Evolutionary conservation across 2,888 invertebrate genomes (phyloP).

Genomic region (Hybos culiciformis): DNA sequence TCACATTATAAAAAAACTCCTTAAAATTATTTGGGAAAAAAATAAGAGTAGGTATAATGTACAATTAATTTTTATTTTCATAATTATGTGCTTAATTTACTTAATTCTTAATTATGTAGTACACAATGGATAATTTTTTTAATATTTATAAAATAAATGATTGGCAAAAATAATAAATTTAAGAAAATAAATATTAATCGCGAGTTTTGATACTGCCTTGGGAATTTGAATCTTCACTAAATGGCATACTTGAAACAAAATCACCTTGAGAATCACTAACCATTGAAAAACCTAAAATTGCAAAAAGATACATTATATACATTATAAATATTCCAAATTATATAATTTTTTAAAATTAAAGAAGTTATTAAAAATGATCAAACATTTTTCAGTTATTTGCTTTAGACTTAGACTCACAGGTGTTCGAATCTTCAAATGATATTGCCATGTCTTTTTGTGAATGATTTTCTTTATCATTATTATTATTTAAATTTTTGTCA

Average conservation of each 20-base stretch:
- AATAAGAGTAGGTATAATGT: no score
- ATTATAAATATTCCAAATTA: not conserved
- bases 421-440: slow-evolving; percentile 75
- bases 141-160: no score
- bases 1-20: no score
- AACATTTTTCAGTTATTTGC: not conserved
- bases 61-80: no score
- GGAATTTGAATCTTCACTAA: slow-evolving; percentile 83
- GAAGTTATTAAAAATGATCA: not conserved
- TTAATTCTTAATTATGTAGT: no score
- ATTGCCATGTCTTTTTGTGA: slow-evolving; percentile 68
- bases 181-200: no score
- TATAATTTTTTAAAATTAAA: not conserved
- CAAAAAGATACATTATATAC: slow-evolving; percentile 9
- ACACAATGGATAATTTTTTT: no score
- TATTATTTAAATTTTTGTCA: no score
- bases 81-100: no score
- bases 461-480: slow-evolving; percentile 65
- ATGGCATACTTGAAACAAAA: slow-evolving; percentile 74
- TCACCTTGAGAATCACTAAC: slow-evolving; percentile 85
- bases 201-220: no score
- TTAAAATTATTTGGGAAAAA: no score
- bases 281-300: slow-evolving; percentile 65
- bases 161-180: no score
- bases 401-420: slow-evolving; percentile 45